phyloP scores from a whole-genome alignment of 2,113 vertebrate genomes.

The Sterna hirundo region DNA sequence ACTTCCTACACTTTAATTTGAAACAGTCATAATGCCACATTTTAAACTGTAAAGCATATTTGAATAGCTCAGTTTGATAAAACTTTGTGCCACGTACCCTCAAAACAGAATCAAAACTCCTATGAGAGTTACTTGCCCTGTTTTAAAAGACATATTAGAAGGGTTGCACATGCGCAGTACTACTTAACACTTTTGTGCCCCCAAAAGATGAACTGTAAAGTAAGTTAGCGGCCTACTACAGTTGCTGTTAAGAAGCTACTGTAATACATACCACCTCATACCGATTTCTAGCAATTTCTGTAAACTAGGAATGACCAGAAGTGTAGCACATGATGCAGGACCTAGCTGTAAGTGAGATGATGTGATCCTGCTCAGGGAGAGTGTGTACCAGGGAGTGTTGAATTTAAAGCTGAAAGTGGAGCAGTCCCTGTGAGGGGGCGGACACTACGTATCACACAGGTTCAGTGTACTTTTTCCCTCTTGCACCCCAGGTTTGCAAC shows the following conservation, averaged over 20 bases:
- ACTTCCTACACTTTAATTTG: neutral
- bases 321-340: accelerated
- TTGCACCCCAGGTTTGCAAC: neutral
- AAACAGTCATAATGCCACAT: neutral
- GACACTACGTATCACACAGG: accelerated
- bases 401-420: neutral
- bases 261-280: neutral
- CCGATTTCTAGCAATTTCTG: neutral
- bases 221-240: neutral
- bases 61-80: neutral
- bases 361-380: neutral
- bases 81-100: neutral
- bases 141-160: neutral
- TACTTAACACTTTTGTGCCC: neutral
- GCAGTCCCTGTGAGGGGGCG: accelerated
- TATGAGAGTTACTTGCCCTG: neutral
- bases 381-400: neutral
- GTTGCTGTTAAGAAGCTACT: neutral
- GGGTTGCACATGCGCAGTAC: neutral
- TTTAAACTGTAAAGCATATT: neutral
- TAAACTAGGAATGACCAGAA: neutral
- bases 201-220: neutral
- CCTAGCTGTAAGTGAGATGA: neutral
- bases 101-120: neutral
- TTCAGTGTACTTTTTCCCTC: neutral